Evolutionary conservation across 2,888 invertebrate genomes (phyloP).

Genomic region (Polydrusus tereticollis): DNA sequence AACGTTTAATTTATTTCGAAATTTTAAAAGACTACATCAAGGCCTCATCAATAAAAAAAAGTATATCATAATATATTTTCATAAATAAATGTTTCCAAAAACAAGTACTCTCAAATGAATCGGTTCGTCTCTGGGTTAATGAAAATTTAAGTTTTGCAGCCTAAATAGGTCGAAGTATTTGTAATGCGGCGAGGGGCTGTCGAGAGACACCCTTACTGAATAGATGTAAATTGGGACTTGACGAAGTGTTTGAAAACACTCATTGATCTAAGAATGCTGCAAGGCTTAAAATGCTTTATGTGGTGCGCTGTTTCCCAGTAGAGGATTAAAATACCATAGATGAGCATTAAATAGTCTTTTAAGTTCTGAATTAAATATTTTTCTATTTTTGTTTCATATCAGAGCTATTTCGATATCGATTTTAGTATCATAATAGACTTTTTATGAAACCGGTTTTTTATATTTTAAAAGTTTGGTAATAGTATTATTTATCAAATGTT

Average conservation of each 20-base stretch:
- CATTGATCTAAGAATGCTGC: neutral
- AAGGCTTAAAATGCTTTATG: neutral
- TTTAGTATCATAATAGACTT: too few species aligned
- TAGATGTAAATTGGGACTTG: neutral
- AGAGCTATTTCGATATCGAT: too few species aligned
- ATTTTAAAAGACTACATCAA: too few species aligned
- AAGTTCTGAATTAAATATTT: too few species aligned
- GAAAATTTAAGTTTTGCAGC: neutral
- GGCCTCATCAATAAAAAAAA: too few species aligned
- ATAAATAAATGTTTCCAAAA: neutral
- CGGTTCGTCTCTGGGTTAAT: neutral
- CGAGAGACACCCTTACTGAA: neutral
- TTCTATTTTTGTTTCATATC: too few species aligned
- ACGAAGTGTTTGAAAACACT: neutral
- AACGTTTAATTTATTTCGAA: too few species aligned
- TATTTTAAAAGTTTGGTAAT: too few species aligned
- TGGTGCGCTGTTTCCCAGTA: neutral
- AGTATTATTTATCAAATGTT: too few species aligned
- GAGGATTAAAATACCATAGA: neutral
- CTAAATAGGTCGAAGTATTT: slow-evolving; percentile 1
- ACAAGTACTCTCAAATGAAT: neutral
- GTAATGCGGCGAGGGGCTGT: slow-evolving; percentile 3
- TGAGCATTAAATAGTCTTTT: neutral
- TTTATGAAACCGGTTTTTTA: too few species aligned
- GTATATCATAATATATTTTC: too few species aligned